Evolutionary conservation across 2,888 invertebrate species (phyloP), one percentile per base, ranked within the genome.

Genomic region (Pomacea canaliculata): DNA sequence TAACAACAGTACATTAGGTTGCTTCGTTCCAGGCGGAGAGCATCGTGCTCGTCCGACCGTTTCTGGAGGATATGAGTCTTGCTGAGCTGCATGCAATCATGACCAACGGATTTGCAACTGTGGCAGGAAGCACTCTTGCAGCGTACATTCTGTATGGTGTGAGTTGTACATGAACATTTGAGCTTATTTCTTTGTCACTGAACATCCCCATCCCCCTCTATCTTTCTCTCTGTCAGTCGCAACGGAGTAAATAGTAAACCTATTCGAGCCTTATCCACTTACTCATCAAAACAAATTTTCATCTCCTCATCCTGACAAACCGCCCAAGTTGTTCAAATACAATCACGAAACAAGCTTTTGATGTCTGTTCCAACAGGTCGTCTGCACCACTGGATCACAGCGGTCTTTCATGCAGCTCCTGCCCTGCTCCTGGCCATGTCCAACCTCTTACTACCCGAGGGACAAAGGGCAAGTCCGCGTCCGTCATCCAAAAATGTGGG

Each of bases 401-500:
- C 99, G 0, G 0, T 96, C 96, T 78, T 95, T 99, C 0, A 98
- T 99, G 98, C 98, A 0, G 98, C 98, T 0, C 98, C 98, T 0
- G 97, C n/a, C n/a, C 97, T 0, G 95, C 98, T 0, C 91, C 91
- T 99, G 37, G 96, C 96, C 85, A 95, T 94, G 89, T 93, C 97
- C 13, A 99, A 99, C 90, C 92, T 99, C 0, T 93, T 85, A n/a
- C 87, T 95, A 95, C 92, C 99, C 99, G 0, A 99, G 63, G 7
- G 63, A 63, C 12, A 2, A 63, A 19, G 12, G 7, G 10, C 27
- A 63, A 19, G 27, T 27, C 19, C 23, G n/a, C 19, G 19, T 63
- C 10, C 10, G 27, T 1, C n/a, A 27, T 19, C 63, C 12, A 63
- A 63, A 12, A 2, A 56, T 56, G 51, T 56, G 10, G 51, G 51